phyloP scores from a whole-genome alignment of 2,888 invertebrate species.

The Troglohyphantes excavatus region DNA sequence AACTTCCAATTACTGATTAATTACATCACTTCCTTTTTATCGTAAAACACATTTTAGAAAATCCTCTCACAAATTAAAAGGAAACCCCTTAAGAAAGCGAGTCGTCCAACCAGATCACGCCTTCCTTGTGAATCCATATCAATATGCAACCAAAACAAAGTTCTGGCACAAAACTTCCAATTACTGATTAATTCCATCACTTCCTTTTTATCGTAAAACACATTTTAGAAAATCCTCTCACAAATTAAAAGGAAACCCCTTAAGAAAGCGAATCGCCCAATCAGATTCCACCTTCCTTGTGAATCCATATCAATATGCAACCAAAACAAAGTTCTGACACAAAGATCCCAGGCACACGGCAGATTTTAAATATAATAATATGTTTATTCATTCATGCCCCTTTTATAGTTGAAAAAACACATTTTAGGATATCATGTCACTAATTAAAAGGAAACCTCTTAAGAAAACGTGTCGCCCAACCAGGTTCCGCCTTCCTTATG shows the following conservation, averaged over 20 bases:
- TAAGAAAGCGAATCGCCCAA: background rate
- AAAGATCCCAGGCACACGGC: too few relatives aligned
- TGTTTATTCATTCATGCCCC: too few relatives aligned
- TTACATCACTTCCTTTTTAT: too few relatives aligned
- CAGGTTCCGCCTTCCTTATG: background rate
- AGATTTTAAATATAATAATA: too few relatives aligned
- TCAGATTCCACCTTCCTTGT: background rate
- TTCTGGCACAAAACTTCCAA: background rate
- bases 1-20: background rate
- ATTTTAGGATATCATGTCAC: too few relatives aligned
- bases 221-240: too few relatives aligned
- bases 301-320: constrained; percentile 25
- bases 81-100: background rate
- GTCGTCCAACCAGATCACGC: background rate
- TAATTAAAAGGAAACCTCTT: too few relatives aligned
- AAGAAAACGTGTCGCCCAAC: too few relatives aligned
- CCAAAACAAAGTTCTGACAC: constrained; percentile 3
- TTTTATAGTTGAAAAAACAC: too few relatives aligned
- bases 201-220: too few relatives aligned
- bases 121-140: constrained; percentile 7
- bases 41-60: too few relatives aligned
- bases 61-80: background rate
- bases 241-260: background rate
- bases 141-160: constrained; percentile 21
- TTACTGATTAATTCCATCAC: too few relatives aligned